Evolutionary conservation across 2,797 vertebrate species (phyloP).

Genomic region (Muscicapa striata): DNA sequence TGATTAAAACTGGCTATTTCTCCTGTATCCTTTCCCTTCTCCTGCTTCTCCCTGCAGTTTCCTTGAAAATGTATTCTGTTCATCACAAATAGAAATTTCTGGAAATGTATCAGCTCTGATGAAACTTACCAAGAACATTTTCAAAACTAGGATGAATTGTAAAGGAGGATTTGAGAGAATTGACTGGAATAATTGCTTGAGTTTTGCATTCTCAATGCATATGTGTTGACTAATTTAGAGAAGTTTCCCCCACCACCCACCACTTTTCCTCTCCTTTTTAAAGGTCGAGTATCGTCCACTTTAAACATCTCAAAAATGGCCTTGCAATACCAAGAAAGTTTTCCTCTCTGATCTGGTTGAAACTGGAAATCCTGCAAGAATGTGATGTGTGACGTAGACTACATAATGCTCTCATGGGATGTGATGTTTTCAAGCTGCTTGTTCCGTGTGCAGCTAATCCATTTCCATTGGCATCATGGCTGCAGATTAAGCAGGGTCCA

Average conservation of each 20-base stretch:
- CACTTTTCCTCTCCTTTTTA: background rate
- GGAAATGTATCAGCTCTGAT: background rate
- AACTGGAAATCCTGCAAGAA: background rate
- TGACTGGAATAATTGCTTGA: background rate
- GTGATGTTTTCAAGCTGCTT: background rate
- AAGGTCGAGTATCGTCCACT: background rate
- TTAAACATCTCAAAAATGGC: background rate
- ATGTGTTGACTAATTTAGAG: background rate
- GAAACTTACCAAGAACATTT: background rate
- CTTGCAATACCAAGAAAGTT: background rate
- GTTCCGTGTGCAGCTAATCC: background rate
- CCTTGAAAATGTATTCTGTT: background rate
- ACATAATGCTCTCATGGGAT: background rate
- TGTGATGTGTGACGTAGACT: background rate
- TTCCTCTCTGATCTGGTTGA: background rate
- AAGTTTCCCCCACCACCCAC: rapidly evolving
- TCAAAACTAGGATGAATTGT: background rate
- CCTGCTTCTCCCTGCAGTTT: background rate
- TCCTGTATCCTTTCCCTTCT: background rate
- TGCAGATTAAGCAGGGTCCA: background rate
- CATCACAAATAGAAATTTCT: background rate
- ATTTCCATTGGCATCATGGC: background rate
- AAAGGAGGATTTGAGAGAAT: background rate
- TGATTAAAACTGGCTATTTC: background rate
- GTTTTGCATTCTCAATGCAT: background rate